Percentiles rank a stretch among this genome's conserved stretches.
phyloP scores from a whole-genome alignment of 2,888 invertebrate species.

The Synergus gifuensis region DNA sequence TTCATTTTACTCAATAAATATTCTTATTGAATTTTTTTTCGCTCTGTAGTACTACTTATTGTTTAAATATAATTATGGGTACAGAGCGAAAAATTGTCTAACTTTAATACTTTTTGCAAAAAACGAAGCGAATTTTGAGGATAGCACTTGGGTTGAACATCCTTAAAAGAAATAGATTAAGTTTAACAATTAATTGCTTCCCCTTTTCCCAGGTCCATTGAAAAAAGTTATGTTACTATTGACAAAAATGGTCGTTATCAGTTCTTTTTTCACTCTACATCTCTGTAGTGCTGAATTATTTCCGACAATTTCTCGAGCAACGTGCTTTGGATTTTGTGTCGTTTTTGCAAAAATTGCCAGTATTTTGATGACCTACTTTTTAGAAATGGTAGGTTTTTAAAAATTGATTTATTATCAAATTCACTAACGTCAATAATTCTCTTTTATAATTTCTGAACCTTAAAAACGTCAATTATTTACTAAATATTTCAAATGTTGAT shows the following conservation, averaged over 20 bases:
- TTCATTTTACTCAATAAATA: too few relatives aligned
- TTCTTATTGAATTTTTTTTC: too few relatives aligned
- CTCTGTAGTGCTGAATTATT: slow-evolving; percentile 75
- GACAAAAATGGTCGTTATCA: slow-evolving; percentile 77
- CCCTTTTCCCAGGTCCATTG: slow-evolving; percentile 55
- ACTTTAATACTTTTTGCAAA: too few relatives aligned
- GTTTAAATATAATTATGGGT: too few relatives aligned
- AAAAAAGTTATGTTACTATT: slow-evolving; percentile 70
- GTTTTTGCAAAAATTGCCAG: slow-evolving; percentile 78
- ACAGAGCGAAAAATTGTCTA: too few relatives aligned
- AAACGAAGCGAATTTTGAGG: too few relatives aligned
- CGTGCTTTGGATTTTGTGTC: slow-evolving; percentile 77
- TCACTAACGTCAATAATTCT: neutral
- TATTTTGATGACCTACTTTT: slow-evolving; percentile 75
- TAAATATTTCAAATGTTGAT: neutral
- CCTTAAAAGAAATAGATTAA: neutral
- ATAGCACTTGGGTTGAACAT: too few relatives aligned
- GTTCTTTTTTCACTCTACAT: slow-evolving; percentile 77
- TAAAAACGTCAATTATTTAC: too few relatives aligned
- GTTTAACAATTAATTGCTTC: neutral
- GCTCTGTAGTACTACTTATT: too few relatives aligned
- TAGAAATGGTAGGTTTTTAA: slow-evolving; percentile 66
- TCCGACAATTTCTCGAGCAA: slow-evolving; percentile 75
- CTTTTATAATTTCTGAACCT: neutral
- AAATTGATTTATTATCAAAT: neutral